phyloP scores from a whole-genome alignment of 1,140 invertebrate genomes.

The Hypothenemus hampei region DNA sequence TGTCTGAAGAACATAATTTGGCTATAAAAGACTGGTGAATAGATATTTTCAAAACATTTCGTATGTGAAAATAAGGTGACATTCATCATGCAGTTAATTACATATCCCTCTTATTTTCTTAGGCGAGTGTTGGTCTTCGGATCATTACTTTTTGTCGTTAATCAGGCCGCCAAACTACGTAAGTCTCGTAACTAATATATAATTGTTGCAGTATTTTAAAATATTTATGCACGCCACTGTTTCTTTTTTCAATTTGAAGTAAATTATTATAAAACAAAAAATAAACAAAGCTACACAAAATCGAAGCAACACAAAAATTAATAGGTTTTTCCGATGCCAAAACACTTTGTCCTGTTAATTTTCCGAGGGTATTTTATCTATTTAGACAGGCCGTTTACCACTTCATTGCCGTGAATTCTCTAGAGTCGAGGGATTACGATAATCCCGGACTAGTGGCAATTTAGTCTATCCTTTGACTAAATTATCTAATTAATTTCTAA shows the following conservation, averaged over 20 bases:
- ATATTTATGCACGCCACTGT: too few relatives aligned
- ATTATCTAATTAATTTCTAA: neutral
- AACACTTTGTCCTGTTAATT: neutral
- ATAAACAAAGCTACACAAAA: neutral
- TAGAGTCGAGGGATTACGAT: neutral
- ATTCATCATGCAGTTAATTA: too few relatives aligned
- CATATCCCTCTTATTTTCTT: too few relatives aligned
- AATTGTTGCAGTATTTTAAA: neutral
- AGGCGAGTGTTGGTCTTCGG: too few relatives aligned
- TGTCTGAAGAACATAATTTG: too few relatives aligned
- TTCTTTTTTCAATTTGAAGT: too few relatives aligned
- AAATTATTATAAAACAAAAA: constrained; percentile 1
- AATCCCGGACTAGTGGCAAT: neutral
- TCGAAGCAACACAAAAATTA: neutral
- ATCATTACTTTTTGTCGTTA: too few relatives aligned
- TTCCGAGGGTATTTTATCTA: neutral
- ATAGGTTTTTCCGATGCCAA: neutral
- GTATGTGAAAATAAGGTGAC: too few relatives aligned
- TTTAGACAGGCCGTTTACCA: neutral
- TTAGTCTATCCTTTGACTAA: neutral
- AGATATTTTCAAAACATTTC: too few relatives aligned
- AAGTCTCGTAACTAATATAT: constrained; percentile 12
- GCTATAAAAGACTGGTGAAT: too few relatives aligned
- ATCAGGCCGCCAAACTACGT: constrained; percentile 32
- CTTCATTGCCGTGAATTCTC: neutral